Base-by-base conservation (phyloP, 2,888 invertebrate species). In the Xiphydria camelus region DNA sequence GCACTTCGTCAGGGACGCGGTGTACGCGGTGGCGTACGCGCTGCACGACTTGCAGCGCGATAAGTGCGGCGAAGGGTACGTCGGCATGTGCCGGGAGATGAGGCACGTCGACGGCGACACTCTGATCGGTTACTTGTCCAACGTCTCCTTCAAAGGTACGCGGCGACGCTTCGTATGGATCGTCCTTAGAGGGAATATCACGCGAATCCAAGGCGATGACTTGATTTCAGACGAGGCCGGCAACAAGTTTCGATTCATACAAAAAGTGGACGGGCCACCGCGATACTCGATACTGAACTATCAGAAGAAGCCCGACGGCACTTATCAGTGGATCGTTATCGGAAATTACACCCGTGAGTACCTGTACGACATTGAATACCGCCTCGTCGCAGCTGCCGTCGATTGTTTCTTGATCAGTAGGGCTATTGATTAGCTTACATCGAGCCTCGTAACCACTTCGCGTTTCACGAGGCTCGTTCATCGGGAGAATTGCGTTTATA, bases 1-100 rank as follows among this genome's bases (percentile, higher is more conserved):
- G 9, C 81, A 82, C 57, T 80, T 79, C 52, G 78, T 81, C 4
- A 66, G 80, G 17, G 81, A 82, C 58, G 78, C 82, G 1, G 79
- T 78, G 4, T 79, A 79, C 61, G 77, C 81, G 1, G 79, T 79
- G 47, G 82, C 81, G 1, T 64, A 78, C 47, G 80, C 81, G 0
- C 66, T 82, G 17, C 72, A 77, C 54, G 66, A 75, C 47, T 66
- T 81, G 60, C 79, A 79, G 36, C 48, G 23, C 5, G 67, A 70
- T 2, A 54, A 59, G 7, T 80, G 80, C 55, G 70, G 71, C 1
- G 61, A 63, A 2, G 39, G 33, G 10, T 55, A 35, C 4, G 1
- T 41, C 0, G 79, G 80, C 0, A 58, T 79, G 10, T 80, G 80
- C 49, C 45, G 61, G 0, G 64, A 44, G 4, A 77, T 80, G 76